phyloP scores from a whole-genome alignment of 1,140 invertebrate genomes.

The Scaptomyza pallida region DNA sequence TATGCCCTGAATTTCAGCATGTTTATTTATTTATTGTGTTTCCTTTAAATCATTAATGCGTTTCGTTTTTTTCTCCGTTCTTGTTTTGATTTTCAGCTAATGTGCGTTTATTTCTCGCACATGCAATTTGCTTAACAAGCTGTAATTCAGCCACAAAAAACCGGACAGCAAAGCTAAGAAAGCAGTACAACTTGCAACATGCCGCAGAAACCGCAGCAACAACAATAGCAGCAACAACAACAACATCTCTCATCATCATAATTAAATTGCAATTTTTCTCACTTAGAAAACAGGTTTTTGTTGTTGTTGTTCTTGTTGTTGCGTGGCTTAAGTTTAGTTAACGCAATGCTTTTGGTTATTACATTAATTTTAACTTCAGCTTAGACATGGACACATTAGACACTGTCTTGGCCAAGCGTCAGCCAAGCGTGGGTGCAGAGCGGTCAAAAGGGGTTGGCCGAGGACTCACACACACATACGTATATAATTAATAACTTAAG shows the following conservation, averaged over 20 bases:
- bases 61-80: too few species aligned
- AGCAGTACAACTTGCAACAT: not conserved
- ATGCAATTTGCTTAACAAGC: not conserved
- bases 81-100: too few species aligned
- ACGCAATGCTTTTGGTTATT: conserved; percentile 60
- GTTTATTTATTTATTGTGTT: not conserved
- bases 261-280: conserved; percentile 79
- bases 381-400: conserved; percentile 35
- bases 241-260: conserved; percentile 55
- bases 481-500: conserved; percentile 81
- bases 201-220: not conserved
- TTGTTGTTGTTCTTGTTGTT: conserved; percentile 23
- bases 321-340: conserved; percentile 58
- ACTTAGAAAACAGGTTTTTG: conserved; percentile 50
- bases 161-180: not conserved
- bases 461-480: conserved; percentile 41
- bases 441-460: not conserved
- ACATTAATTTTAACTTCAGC: conserved; percentile 59
- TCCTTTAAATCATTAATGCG: too few species aligned
- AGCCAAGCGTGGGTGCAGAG: conserved; percentile 21
- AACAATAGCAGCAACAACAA: conserved; percentile 25
- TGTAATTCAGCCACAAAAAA: not conserved
- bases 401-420: conserved; percentile 17
- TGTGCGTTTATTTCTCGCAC: not conserved
- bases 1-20: not conserved